Percentiles rank a stretch among this genome's conserved stretches.
Evolutionary conservation across 2,113 vertebrate genomes (phyloP).

Genomic region (Corythornis madagascariensis): DNA sequence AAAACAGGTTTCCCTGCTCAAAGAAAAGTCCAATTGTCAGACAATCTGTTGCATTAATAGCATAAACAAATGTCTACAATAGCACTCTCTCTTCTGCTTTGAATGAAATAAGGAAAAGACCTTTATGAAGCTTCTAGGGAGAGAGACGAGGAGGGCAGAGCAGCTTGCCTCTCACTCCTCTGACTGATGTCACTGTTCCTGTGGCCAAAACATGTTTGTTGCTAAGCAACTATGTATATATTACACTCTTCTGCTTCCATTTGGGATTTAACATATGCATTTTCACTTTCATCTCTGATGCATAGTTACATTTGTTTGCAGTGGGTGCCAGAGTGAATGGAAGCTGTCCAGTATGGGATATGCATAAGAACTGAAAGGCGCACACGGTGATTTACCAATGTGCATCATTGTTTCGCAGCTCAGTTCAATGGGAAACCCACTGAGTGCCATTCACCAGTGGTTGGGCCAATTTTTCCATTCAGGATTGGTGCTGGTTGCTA

Average conservation of each 20-base stretch:
- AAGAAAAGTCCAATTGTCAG: neutral
- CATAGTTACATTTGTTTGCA: conserved; percentile 71
- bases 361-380: conserved; percentile 65
- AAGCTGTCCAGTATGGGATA: conserved; percentile 70
- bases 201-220: conserved; percentile 64
- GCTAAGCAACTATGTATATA: conserved; percentile 74
- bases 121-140: neutral
- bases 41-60: neutral
- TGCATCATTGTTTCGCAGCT: conserved; percentile 58
- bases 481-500: conserved; percentile 47
- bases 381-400: conserved; percentile 65
- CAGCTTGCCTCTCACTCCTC: neutral
- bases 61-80: neutral
- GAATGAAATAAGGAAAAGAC: neutral
- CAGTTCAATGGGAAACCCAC: conserved; percentile 60
- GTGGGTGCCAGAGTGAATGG: conserved; percentile 67
- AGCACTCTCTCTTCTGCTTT: neutral
- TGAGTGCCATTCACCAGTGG: conserved; percentile 58
- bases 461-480: conserved; percentile 65
- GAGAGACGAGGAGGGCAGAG: conserved; percentile 25
- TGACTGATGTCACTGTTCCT: conserved; percentile 62
- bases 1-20: neutral
- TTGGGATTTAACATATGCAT: conserved; percentile 71
- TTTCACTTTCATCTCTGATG: conserved; percentile 72
- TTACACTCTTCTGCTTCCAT: conserved; percentile 65